Conservation (phyloP, 2,888 invertebrate species). For the Ophonus ardosiacus region DNA sequence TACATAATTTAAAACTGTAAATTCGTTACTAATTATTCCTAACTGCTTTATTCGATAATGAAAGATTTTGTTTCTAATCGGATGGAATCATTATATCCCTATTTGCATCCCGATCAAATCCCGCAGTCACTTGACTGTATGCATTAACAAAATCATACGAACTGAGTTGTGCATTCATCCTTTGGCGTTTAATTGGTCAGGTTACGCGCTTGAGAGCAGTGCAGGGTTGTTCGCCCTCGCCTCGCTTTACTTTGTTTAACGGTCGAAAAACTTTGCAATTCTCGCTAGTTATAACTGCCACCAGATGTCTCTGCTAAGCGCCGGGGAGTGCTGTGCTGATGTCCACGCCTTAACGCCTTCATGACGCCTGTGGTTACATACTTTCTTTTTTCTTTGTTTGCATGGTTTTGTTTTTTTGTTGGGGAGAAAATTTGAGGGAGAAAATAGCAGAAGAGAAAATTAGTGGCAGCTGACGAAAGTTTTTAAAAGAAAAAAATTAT, state of each 20-base stretch:
- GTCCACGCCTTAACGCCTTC: conserved; percentile 34
- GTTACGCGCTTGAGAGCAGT: conserved; percentile 20
- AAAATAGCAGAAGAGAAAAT: neutral
- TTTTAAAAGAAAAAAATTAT: neutral
- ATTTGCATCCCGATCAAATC: neutral
- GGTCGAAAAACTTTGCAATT: conserved; percentile 42
- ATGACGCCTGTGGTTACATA: conserved; percentile 26
- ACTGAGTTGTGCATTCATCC: conserved; percentile 24
- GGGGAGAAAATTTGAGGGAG: neutral
- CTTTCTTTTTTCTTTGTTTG: conserved; percentile 4
- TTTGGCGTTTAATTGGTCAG: conserved; percentile 22
- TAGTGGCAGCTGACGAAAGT: conserved; percentile 12
- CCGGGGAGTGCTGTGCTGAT: neutral
- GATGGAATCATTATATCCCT: neutral
- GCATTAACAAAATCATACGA: conserved; percentile 1
- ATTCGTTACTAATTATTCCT: no score
- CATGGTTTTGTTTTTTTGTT: conserved; percentile 18
- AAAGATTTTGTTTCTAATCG: no score
- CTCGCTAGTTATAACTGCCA: neutral
- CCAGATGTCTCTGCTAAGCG: conserved; percentile 38
- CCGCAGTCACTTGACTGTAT: conserved; percentile 3
- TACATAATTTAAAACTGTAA: no score
- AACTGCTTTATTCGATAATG: no score
- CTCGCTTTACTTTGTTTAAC: conserved; percentile 33
- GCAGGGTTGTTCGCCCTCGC: conserved; percentile 4